Evolutionary conservation across 2,797 vertebrate species (phyloP).

Genomic region (Acanthurus leucopareius): DNA sequence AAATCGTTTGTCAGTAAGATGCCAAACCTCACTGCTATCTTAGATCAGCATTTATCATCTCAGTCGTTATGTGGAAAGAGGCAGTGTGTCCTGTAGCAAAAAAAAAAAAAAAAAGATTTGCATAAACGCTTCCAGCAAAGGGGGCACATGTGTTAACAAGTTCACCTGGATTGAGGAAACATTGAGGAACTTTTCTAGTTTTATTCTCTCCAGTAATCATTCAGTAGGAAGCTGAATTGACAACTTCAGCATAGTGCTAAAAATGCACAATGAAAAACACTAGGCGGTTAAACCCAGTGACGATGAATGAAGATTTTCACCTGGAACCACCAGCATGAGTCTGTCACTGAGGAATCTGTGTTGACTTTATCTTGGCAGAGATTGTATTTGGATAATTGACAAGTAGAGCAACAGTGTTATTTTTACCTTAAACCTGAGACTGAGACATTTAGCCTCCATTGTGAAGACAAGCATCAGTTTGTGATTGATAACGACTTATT

Average conservation of each 20-base stretch:
- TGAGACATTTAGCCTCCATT: constrained; percentile 22
- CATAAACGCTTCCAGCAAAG: not conserved
- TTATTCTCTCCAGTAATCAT: constrained; percentile 4
- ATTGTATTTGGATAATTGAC: constrained; percentile 33
- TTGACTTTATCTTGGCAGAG: constrained; percentile 60
- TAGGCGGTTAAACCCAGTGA: too few species aligned
- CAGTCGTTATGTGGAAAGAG: constrained; percentile 36
- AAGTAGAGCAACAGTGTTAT: constrained; percentile 28
- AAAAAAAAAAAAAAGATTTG: constrained; percentile 11
- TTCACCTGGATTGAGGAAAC: constrained; percentile 19
- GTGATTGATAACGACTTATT: constrained; percentile 14
- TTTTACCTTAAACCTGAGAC: constrained; percentile 17
- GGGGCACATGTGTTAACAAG: constrained; percentile 41
- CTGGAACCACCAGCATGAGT: constrained; percentile 14
- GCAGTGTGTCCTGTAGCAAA: not conserved
- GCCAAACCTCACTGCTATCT: constrained; percentile 29
- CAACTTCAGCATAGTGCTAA: not conserved
- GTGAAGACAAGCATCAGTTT: not conserved
- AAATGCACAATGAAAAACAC: not conserved
- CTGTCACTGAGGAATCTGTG: constrained; percentile 40
- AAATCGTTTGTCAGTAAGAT: constrained; percentile 53
- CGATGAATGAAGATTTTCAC: not conserved
- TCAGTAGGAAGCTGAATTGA: not conserved
- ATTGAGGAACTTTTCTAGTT: constrained; percentile 18
- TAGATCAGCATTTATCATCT: not conserved